These are phyloP conservation scores for Electrona antarctica DNA, from an alignment of 2,113 vertebrate genomes.

Conservation along the genomic window DNA sequence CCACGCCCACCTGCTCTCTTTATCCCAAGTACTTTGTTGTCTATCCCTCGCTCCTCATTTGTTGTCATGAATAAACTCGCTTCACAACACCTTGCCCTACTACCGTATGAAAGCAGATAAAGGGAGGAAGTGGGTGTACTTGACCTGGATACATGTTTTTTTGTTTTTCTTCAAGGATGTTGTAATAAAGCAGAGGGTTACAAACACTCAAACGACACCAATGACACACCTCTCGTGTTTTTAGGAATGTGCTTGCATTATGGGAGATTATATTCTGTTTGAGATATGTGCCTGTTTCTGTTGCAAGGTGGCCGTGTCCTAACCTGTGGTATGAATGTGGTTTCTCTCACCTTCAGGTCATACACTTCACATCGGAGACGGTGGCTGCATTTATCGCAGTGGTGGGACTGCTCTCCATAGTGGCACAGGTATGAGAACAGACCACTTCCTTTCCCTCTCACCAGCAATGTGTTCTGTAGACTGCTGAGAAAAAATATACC, in stretches of 20 bases:
- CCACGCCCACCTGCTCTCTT: background rate
- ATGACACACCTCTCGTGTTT: background rate
- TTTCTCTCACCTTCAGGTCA: slow-evolving; percentile 78
- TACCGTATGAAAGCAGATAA: background rate
- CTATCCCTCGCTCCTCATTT: background rate
- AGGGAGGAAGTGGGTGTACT: background rate
- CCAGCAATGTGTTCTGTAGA: too few species aligned
- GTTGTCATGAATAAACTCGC: slow-evolving; percentile 13
- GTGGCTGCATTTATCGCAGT: slow-evolving; percentile 92
- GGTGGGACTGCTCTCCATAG: slow-evolving; percentile 89
- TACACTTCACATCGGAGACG: slow-evolving; percentile 87
- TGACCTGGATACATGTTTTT: slow-evolving; percentile 19
- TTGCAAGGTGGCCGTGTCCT: slow-evolving; percentile 16
- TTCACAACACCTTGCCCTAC: slow-evolving; percentile 8
- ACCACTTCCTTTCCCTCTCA: too few species aligned
- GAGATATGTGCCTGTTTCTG: background rate
- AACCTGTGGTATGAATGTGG: slow-evolving; percentile 15
- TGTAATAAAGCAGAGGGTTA: background rate
- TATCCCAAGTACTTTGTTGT: background rate
- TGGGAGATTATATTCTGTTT: background rate
- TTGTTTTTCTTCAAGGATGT: background rate
- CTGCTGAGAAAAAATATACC: too few species aligned
- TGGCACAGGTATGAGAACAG: slow-evolving; percentile 85
- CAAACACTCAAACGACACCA: background rate
- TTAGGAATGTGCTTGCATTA: background rate